Base-by-base conservation (phyloP, 2,888 invertebrate species). In the Ditylenchus weischeri region DNA sequence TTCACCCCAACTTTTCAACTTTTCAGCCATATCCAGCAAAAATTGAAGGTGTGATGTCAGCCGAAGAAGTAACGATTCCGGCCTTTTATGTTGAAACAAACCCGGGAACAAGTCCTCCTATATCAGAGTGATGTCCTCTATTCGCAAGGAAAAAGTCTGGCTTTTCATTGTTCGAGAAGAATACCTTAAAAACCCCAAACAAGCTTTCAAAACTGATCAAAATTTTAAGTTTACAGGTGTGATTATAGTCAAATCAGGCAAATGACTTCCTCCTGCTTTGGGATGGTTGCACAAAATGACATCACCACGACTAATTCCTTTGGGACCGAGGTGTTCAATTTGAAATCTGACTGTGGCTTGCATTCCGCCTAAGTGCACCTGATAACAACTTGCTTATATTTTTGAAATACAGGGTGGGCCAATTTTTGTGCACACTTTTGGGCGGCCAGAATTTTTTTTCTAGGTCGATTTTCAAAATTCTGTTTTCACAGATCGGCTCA, bases 61-160 rank as follows among this genome's bases (percentile, higher is more conserved):
- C n/a, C n/a, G n/a, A n/a, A n/a, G n/a, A n/a, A n/a, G n/a, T n/a
- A n/a, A n/a, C n/a, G n/a, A n/a, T n/a, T n/a, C n/a, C n/a, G n/a
- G n/a, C n/a, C n/a, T n/a, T n/a, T n/a, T n/a, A n/a, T n/a, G 1
- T 50, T n/a, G 43, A 62, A 23, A 54, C 50, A 10, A 10, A 92
- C 19, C 84, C 84, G 0, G 85, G 84, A 2, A 83, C 83, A 6
- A 85, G 74, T 3, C 85, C 85, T 3, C 98, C 96, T 77, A 98
- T 96, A 64, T 98, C 96, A 0, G 96, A 95, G 86, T 98, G 98
- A 86, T 98, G 98, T 0, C 96, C 98, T 60, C 98, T 89, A 73
- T 92, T 92, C 0, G 96, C 98, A 62, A 98, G 94, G 86, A 92
- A 98, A 86, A 98, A 98, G 64, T 96, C 91, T 0, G 96, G 93